These are phyloP conservation scores for Sceloporus tristichus DNA, from an alignment of 2,113 vertebrate genomes.

Conservation along the genomic window DNA sequence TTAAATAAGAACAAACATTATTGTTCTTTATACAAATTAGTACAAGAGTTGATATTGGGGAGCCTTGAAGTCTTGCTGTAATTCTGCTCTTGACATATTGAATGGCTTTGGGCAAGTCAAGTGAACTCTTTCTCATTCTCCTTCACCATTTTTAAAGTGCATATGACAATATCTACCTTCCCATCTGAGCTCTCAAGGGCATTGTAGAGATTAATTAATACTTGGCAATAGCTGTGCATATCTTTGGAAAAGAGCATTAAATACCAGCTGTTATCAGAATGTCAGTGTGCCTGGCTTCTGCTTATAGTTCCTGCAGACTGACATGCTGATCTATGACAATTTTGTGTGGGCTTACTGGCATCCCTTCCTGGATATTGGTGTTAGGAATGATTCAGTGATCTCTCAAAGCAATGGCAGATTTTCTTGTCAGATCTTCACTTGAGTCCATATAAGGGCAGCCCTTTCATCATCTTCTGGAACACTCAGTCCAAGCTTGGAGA, in stretches of 20 bases:
- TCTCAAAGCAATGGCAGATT: slow-evolving; percentile 21
- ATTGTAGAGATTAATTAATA: slow-evolving; percentile 39
- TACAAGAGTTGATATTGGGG: slow-evolving; percentile 16
- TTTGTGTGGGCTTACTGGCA: slow-evolving; percentile 3
- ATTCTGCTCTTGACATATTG: slow-evolving; percentile 35
- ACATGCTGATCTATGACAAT: slow-evolving; percentile 8
- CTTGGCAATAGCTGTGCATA: slow-evolving; percentile 14
- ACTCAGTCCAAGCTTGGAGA: slow-evolving; percentile 35
- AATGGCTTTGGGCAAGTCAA: slow-evolving; percentile 12
- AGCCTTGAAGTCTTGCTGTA: slow-evolving; percentile 6
- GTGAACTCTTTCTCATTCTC: background rate
- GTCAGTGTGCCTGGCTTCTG: slow-evolving; percentile 2
- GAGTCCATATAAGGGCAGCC: background rate
- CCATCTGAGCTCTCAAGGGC: slow-evolving; percentile 25
- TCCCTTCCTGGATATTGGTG: background rate
- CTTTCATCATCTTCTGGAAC: slow-evolving; percentile 33
- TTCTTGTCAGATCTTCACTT: slow-evolving; percentile 11
- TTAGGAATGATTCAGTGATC: background rate
- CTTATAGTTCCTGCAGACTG: background rate
- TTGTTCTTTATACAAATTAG: slow-evolving; percentile 31
- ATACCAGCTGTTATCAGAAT: slow-evolving; percentile 41
- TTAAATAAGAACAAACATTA: slow-evolving; percentile 40
- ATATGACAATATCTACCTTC: slow-evolving; percentile 24
- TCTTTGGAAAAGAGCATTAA: slow-evolving; percentile 37
- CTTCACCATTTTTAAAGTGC: slow-evolving; percentile 18